Base-by-base conservation (phyloP, 2,888 invertebrate genomes). In the Ceriagrion tenellum region DNA sequence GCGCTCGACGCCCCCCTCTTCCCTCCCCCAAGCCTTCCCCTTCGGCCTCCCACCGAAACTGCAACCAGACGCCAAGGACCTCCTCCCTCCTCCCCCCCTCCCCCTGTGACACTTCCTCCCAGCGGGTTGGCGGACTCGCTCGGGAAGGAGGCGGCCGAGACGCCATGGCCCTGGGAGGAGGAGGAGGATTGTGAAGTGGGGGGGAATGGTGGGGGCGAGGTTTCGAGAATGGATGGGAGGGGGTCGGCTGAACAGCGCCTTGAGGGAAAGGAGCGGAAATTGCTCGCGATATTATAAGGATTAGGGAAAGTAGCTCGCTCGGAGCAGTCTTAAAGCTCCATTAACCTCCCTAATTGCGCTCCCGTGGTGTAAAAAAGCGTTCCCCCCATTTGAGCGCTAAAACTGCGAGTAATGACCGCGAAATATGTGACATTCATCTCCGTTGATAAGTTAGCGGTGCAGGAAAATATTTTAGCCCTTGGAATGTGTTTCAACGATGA, bases 261-360 rank as follows among this genome's bases (percentile, higher is more conserved):
- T 89, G 47, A 89, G 47, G 89, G 55, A 89, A 47, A 55, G 89
- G 47, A 55, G 89, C 81, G 81, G 81, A 81, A 81, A 81, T 81
- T 81, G 81, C 81, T 81, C 35, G 81, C 81, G 81, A 81, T 81
- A 35, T 81, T 81, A 81, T 81, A 81, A 81, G 81, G 81, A 81
- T 69, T 69, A 69, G 69, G 69, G 69, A 81, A 81, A 81, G 81
- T 81, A 81, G 81, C 81, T 81, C 81, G 81, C 81, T 59, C 20
- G 30, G 13, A 35, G 30, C 81, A 81, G 35, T 30, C 81, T 81
- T 81, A 81, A 30, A 18, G 74, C 81, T 81, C 81, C 81, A 81
- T 81, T 35, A 81, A 81, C 81, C 81, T 35, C 81, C 81, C 81
- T 81, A 81, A 81, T 81, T 81, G 81, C 81, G 81, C 81, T 81